Conservation (phyloP, 2,888 invertebrate species). For the Lasioglossum pauxillum region DNA sequence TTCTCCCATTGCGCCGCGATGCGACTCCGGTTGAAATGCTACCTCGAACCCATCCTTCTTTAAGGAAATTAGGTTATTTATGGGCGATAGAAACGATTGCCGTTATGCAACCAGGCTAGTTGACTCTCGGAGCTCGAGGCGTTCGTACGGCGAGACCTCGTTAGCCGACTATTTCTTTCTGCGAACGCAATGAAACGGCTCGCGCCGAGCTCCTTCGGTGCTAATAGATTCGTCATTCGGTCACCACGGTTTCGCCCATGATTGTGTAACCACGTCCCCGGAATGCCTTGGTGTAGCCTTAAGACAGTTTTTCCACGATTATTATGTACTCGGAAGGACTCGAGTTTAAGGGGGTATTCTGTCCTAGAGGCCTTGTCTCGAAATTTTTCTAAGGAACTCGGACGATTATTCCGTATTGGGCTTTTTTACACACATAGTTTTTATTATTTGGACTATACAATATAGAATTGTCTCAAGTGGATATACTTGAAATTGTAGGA, state of each 20-base stretch:
- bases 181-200: slow-evolving; percentile 17
- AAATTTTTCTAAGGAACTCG: not conserved
- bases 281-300: slow-evolving; percentile 23
- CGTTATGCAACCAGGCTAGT: slow-evolving; percentile 34
- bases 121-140: slow-evolving; percentile 28
- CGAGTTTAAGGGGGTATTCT: not conserved
- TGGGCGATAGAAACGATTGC: slow-evolving; percentile 10
- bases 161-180: slow-evolving; percentile 28
- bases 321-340: slow-evolving; percentile 14
- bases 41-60: slow-evolving; percentile 1
- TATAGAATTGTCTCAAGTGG: not conserved
- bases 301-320: slow-evolving; percentile 12
- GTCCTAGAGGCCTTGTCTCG: not conserved
- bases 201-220: not conserved
- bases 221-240: slow-evolving; percentile 26
- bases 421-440: not conserved
- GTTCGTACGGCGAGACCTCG: slow-evolving; percentile 22
- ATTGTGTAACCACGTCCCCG: slow-evolving; percentile 28
- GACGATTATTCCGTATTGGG: not conserved
- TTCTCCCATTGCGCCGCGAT: not conserved
- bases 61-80: slow-evolving; percentile 33
- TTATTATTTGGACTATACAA: not conserved
- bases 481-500: not conserved
- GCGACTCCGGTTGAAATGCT: not conserved
- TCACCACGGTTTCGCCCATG: slow-evolving; percentile 19